A percentile compares a stretch with the other conserved stretches of the same genome.
phyloP scores from a whole-genome alignment of 2,113 vertebrate genomes.

The Tenebrosternarchus preto region DNA sequence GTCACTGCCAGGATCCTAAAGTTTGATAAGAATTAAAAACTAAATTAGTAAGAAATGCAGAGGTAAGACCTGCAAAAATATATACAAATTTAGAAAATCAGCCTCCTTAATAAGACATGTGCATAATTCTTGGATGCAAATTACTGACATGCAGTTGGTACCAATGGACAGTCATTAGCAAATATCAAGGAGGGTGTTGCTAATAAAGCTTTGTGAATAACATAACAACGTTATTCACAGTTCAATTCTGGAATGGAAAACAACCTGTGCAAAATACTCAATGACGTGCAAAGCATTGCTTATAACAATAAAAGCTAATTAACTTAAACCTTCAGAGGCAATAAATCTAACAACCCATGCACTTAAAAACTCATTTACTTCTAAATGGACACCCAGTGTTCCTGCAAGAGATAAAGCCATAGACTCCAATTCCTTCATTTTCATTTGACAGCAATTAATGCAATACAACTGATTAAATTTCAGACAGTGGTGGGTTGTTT shows the following conservation, averaged over 20 bases:
- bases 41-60: too few species aligned
- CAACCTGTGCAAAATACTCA: neutral
- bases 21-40: neutral
- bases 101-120: too few species aligned
- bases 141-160: neutral
- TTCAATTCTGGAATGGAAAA: neutral
- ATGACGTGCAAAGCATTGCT: neutral
- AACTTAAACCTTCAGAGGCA: neutral
- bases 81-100: too few species aligned
- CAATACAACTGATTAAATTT: neutral
- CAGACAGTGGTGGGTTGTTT: neutral
- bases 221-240: neutral
- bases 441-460: neutral
- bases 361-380: neutral
- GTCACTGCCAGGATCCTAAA: neutral
- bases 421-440: constrained; percentile 12
- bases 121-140: too few species aligned
- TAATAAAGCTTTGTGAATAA: neutral
- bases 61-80: too few species aligned
- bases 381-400: constrained; percentile 2
- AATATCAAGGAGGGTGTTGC: neutral
- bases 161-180: neutral
- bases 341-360: neutral
- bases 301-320: constrained; percentile 13
- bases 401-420: neutral